Base-by-base conservation (phyloP, 2,888 invertebrate species). In the Tribolium freemani region DNA sequence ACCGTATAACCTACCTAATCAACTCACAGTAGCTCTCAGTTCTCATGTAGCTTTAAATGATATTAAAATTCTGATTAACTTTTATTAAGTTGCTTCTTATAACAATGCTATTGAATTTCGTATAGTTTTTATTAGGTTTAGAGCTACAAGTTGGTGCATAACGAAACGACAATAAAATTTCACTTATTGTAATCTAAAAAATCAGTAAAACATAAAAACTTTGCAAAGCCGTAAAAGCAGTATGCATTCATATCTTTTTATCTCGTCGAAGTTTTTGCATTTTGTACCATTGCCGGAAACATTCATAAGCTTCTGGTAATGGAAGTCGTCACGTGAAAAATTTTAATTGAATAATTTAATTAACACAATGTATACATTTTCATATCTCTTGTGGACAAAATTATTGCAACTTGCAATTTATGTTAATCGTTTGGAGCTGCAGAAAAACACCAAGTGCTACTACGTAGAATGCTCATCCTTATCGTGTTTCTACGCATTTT, bases 401-500 rank as follows among this genome's bases (percentile, higher is more conserved):
- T 51, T 51, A 51, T 51, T 51, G 51, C 54, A 21, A n/a, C 11
- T 20, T 16, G 26, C 54, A 56, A 11, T 56, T 56, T 56, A 56
- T 56, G n/a, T 16, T 51, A 20, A 48, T 48, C 48, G 11, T 6
- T 11, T 13, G 11, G 6, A 48, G 11, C 10, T 11, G 48, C 10
- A 20, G 13, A 50, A 9, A 11, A 50, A 50, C 16, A 50, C 50
- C 2, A 50, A 16, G 16, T 2, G 9, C 16, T 20, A 50, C 50
- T 50, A 50, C 13, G 21, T 9, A 20, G 50, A 48, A 48, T 6
- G 16, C 21, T 50, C 16, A 50, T 50, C 21, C 16, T 38, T 38
- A 38, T 50, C 21, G 5, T 50, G n/a, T 21, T 9, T 30, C 9
- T 38, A 38, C 53, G 53, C 30, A 30, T 56, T 11, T 56, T 56